Base-by-base conservation (phyloP, 2,797 vertebrate species). In the Onychomys leucogaster region DNA sequence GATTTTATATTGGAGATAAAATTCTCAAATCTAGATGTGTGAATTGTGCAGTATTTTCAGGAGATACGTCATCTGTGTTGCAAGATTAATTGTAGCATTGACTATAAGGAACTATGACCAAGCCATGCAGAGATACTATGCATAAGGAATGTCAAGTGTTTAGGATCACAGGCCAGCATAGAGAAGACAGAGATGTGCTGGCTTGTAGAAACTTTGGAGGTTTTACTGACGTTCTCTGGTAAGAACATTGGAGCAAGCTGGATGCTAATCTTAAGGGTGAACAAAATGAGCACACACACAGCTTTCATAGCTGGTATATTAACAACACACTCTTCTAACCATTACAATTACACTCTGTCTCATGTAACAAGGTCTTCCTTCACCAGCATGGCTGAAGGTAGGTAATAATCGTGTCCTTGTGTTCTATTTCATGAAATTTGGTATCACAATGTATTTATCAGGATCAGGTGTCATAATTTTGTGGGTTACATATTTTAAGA, bases 1-100 rank as follows among this genome's bases (percentile, higher is more conserved):
- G 76, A 32, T 95, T 94, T 83, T 73, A 12, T 87, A 37, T 69
- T 95, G 65, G 59, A 52, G 81, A 67, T 71, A 61, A 94, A 93
- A 87, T 37, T 37, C 19, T 13, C 9, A 90, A 65, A 43, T 25
- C 5, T 49, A 27, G 80, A 88, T 34, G 87, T 25, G 88, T 63
- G 37, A 55, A 84, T 94, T 90, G 69, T 90, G n/a, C 3, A 55
- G 27, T 94, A 23, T 67, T 55, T 95, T 92, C 88, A 91, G 52
- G 52, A 95, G 34, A 81, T 83, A 21, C 90, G 2, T 84, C 34
- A 90, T 88, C 59, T 52, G 77, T 19, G 12, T 89, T 94, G 52
- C 89, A 94, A 91, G 71, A 94, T 41, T 75, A 89, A 78, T 12
- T 87, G 5, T 73, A 84, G 43, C 61, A 80, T 2, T 92, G 4